A percentile compares a stretch with the other conserved stretches of the same genome.
phyloP scores from a whole-genome alignment of 2,888 invertebrate genomes.

The Agriopis aurantiaria region DNA sequence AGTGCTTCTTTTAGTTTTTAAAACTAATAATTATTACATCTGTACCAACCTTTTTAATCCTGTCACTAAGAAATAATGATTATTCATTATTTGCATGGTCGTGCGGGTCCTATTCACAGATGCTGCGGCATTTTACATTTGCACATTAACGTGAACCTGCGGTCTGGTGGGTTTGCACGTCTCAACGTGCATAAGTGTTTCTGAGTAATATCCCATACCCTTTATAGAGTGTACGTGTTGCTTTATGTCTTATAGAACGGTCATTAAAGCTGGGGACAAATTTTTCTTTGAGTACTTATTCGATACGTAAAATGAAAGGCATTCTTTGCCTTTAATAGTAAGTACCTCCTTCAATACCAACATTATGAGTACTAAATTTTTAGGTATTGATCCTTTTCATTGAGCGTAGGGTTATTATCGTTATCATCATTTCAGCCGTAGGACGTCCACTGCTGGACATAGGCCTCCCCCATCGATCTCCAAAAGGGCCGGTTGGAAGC shows the following conservation, averaged over 20 bases:
- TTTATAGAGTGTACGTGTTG: conserved; percentile 29
- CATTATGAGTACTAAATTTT: neutral
- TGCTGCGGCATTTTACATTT: conserved; percentile 71
- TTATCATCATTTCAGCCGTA: too few relatives aligned
- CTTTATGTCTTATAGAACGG: conserved; percentile 26
- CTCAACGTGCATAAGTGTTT: conserved; percentile 62
- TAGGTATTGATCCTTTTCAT: neutral
- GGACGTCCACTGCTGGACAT: too few relatives aligned
- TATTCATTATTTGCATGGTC: conserved; percentile 71
- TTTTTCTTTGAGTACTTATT: conserved; percentile 7
- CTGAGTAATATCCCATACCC: conserved; percentile 59
- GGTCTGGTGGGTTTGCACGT: conserved; percentile 60
- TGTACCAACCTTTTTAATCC: conserved; percentile 43
- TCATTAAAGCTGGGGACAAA: conserved; percentile 2
- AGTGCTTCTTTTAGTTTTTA: too few relatives aligned
- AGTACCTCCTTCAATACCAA: neutral
- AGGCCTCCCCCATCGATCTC: too few relatives aligned
- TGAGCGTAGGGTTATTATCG: too few relatives aligned
- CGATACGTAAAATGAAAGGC: conserved; percentile 1
- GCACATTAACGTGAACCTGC: conserved; percentile 73
- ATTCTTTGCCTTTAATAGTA: conserved; percentile 1
- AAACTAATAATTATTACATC: neutral
- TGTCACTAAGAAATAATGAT: conserved; percentile 67
- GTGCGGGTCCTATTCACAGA: conserved; percentile 60
- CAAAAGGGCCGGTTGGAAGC: too few relatives aligned